Conservation (phyloP, 2,797 vertebrate genomes). For the Acanthornis magna region DNA sequence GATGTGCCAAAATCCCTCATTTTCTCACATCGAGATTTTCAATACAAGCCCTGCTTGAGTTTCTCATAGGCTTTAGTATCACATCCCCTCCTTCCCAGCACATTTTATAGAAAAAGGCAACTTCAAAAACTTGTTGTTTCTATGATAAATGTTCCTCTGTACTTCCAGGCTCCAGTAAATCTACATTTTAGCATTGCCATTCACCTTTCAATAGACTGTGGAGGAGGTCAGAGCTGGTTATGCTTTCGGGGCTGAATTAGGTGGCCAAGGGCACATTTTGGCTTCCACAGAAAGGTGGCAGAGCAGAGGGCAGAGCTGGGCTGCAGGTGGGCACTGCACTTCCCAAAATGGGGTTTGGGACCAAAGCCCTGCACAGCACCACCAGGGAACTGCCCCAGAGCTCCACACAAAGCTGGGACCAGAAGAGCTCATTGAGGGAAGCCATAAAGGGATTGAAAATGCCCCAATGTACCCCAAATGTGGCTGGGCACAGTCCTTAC, state of each 20-base stretch:
- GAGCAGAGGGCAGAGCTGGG: not conserved
- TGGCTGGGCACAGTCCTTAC: too few relatives aligned
- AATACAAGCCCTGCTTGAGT: not conserved
- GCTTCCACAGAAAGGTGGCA: not conserved
- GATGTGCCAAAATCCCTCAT: not conserved
- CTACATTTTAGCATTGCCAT: not conserved
- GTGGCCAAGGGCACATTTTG: not conserved
- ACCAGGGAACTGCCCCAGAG: not conserved
- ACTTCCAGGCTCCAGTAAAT: not conserved
- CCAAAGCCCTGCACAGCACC: not conserved
- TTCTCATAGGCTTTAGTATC: not conserved
- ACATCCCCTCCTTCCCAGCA: not conserved
- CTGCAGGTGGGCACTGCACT: not conserved
- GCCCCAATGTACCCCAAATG: too few relatives aligned
- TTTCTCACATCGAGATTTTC: not conserved
- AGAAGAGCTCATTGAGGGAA: not conserved
- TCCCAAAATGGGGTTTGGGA: too few relatives aligned
- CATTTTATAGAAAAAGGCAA: not conserved
- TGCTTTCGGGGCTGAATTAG: not conserved
- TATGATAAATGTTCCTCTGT: not conserved
- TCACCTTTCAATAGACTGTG: not conserved
- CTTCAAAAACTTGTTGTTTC: not conserved
- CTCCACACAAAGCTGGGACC: not conserved
- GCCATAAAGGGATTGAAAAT: fast-evolving
- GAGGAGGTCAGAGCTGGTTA: not conserved